phyloP scores from a whole-genome alignment of 2,888 invertebrate genomes.

The Maniola hyperantus region DNA sequence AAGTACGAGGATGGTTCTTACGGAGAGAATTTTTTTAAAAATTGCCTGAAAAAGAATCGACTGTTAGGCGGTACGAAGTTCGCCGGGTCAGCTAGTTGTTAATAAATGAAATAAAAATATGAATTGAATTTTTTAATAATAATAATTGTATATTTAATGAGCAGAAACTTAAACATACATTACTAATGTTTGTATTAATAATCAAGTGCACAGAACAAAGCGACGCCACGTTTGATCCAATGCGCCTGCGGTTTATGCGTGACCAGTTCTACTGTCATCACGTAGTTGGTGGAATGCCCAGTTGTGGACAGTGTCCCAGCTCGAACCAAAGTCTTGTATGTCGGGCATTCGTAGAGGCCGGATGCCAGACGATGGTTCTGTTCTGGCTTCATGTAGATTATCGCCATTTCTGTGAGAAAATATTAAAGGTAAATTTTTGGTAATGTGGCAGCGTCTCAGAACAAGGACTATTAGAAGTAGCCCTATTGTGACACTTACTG shows the following conservation, averaged over 20 bases:
- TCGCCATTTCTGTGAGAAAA: constrained; percentile 83
- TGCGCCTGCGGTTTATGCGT: constrained; percentile 85
- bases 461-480: too few species aligned
- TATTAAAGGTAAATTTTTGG: neutral
- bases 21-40: too few species aligned
- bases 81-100: too few species aligned
- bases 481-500: too few species aligned
- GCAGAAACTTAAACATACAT: too few species aligned
- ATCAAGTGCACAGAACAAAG: constrained; percentile 88
- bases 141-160: too few species aligned
- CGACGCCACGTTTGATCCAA: constrained; percentile 91
- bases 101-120: too few species aligned
- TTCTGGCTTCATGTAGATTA: constrained; percentile 87
- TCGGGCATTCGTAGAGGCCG: constrained; percentile 86
- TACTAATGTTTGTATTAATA: constrained; percentile 46
- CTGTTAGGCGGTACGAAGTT: too few species aligned
- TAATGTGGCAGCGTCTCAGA: too few species aligned
- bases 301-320: constrained; percentile 90
- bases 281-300: constrained; percentile 93
- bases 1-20: too few species aligned
- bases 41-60: too few species aligned
- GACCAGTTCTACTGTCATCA: constrained; percentile 87
- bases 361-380: constrained; percentile 79
- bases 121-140: too few species aligned
- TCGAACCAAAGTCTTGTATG: constrained; percentile 90